Conservation (phyloP, 1,140 invertebrate species). For the Cydia fagiglandana region DNA sequence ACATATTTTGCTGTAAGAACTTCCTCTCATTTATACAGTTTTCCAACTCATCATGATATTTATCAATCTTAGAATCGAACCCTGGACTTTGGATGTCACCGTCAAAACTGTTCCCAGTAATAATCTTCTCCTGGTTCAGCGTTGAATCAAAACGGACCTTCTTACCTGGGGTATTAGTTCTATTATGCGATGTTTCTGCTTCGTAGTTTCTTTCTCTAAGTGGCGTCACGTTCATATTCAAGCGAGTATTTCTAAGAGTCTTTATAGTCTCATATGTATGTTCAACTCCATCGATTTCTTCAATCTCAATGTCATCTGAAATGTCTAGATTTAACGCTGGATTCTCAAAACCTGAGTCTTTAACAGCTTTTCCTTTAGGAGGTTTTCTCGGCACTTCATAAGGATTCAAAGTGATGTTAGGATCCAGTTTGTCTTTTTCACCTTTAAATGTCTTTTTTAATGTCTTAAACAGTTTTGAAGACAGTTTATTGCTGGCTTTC, state of each 20-base stretch:
- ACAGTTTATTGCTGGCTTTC: conserved; percentile 70
- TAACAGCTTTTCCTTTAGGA: conserved; percentile 56
- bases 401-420: conserved; percentile 64
- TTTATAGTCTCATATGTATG: conserved; percentile 72
- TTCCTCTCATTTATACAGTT: conserved; percentile 78
- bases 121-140: conserved; percentile 73
- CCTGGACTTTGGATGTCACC: conserved; percentile 67
- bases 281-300: conserved; percentile 64
- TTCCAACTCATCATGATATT: conserved; percentile 77
- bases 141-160: conserved; percentile 78
- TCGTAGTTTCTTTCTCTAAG: conserved; percentile 60
- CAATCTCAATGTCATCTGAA: conserved; percentile 75
- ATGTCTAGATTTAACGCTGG: conserved; percentile 72
- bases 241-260: conserved; percentile 64
- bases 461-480: conserved; percentile 74
- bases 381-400: conserved; percentile 74
- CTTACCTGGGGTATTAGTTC: conserved; percentile 64
- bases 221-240: conserved; percentile 72
- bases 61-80: conserved; percentile 72
- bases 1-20: conserved; percentile 75
- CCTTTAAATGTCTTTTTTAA: conserved; percentile 75
- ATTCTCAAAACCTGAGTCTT: conserved; percentile 71
- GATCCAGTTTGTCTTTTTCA: conserved; percentile 72
- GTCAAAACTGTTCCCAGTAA: conserved; percentile 76
- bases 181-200: conserved; percentile 55